Conservation (phyloP, 1,140 invertebrate genomes). For the Lethocerus indicus region DNA sequence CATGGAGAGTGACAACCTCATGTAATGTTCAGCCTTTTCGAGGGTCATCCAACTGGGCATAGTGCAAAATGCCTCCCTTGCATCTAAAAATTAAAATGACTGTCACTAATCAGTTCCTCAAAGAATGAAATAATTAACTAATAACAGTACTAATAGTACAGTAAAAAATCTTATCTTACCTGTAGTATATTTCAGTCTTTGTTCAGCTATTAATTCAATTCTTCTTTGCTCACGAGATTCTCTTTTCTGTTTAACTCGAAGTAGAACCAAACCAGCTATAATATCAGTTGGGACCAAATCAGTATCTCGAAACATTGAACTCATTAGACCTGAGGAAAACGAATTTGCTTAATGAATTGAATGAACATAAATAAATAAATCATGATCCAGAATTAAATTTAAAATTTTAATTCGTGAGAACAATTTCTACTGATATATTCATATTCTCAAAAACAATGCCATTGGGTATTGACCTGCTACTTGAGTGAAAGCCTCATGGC, state of each 20-base stretch:
- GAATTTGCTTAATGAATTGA: too few species aligned
- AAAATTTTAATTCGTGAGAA: background rate
- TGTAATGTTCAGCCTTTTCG: slow-evolving; percentile 52
- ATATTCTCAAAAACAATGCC: background rate
- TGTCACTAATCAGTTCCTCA: background rate
- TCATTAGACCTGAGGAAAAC: slow-evolving; percentile 40
- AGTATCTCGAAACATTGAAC: slow-evolving; percentile 58
- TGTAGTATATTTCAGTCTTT: slow-evolving; percentile 44
- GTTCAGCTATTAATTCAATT: slow-evolving; percentile 44
- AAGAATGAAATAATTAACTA: background rate
- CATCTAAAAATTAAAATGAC: slow-evolving; percentile 27
- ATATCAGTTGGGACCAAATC: slow-evolving; percentile 80
- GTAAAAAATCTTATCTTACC: slow-evolving; percentile 26
- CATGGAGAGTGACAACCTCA: slow-evolving; percentile 61
- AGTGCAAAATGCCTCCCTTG: slow-evolving; percentile 37
- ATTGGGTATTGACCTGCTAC: slow-evolving; percentile 42
- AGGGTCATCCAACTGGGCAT: slow-evolving; percentile 63
- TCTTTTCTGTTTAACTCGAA: slow-evolving; percentile 53
- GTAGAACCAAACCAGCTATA: slow-evolving; percentile 65
- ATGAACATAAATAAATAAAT: too few species aligned
- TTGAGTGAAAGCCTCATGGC: slow-evolving; percentile 65
- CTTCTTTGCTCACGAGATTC: slow-evolving; percentile 47
- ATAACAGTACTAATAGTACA: background rate
- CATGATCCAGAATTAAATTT: too few species aligned
- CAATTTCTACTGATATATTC: background rate